These are phyloP conservation scores for Cheiracanthium punctorium DNA, from an alignment of 2,888 invertebrate genomes.

Conservation along the genomic window DNA sequence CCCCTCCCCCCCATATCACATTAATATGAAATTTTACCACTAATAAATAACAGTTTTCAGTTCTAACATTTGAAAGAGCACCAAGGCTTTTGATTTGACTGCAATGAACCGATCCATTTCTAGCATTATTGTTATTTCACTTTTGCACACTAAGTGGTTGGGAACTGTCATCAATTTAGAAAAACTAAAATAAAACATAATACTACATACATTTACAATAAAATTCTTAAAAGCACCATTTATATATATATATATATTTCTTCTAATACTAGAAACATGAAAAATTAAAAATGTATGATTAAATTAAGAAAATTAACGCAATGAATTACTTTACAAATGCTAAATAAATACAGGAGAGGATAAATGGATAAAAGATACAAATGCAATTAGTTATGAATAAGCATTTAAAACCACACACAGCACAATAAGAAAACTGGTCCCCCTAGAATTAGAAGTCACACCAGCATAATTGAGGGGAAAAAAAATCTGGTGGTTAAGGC, in stretches of 20 bases:
- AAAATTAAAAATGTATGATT: conserved; percentile 52
- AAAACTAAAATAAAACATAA: conserved; percentile 44
- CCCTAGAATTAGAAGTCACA: not conserved
- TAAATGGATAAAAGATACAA: conserved; percentile 49
- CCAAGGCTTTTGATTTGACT: too few species aligned
- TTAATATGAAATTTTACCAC: not conserved
- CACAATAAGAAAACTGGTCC: conserved; percentile 55
- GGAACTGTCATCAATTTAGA: conserved; percentile 23
- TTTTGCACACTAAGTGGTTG: too few species aligned
- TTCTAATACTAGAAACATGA: conserved; percentile 61
- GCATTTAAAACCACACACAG: conserved; percentile 24
- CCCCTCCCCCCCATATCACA: too few species aligned
- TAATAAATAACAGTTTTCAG: too few species aligned
- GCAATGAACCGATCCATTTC: too few species aligned
- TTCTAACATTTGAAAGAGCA: too few species aligned
- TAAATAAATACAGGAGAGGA: conserved; percentile 49
- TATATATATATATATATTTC: conserved; percentile 39
- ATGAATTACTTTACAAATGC: conserved; percentile 64
- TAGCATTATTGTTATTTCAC: too few species aligned
- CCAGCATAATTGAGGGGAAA: conserved; percentile 19
- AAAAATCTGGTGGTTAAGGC: conserved; percentile 43
- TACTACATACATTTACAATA: conserved; percentile 55
- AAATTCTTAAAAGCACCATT: conserved; percentile 66
- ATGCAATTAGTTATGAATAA: conserved; percentile 44
- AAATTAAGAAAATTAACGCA: conserved; percentile 49